Percentiles rank a stretch among this genome's conserved stretches.
Conservation (phyloP, 1,140 invertebrate genomes). For the Patella vulgata region DNA sequence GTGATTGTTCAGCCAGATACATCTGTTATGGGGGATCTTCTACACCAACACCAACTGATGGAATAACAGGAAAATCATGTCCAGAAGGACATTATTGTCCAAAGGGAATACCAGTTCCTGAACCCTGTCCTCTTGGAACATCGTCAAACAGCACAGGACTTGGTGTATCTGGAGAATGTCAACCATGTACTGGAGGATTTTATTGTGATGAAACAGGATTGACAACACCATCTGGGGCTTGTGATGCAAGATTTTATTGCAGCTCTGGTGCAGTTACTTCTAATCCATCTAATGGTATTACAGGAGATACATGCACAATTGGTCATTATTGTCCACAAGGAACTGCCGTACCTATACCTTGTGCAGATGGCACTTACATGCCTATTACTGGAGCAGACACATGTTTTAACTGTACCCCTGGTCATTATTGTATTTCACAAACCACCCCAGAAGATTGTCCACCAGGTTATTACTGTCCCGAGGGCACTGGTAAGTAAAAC, state of each 20-base stretch:
- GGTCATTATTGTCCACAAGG: slow-evolving; percentile 57
- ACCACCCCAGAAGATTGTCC: slow-evolving; percentile 52
- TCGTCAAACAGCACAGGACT: slow-evolving; percentile 59
- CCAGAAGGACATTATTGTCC: slow-evolving; percentile 57
- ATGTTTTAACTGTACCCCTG: slow-evolving; percentile 56
- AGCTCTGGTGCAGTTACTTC: slow-evolving; percentile 36
- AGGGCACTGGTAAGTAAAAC: slow-evolving; percentile 42
- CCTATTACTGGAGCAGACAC: slow-evolving; percentile 49
- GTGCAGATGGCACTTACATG: slow-evolving; percentile 59
- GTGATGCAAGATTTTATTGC: slow-evolving; percentile 57
- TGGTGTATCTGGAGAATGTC: slow-evolving; percentile 41
- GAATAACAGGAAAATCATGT: slow-evolving; percentile 52
- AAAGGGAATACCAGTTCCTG: slow-evolving; percentile 45
- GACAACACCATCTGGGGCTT: slow-evolving; percentile 52
- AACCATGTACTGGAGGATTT: slow-evolving; percentile 51
- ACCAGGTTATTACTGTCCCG: slow-evolving; percentile 58
- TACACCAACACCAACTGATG: slow-evolving; percentile 54
- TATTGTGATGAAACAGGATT: slow-evolving; percentile 59
- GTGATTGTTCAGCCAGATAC: slow-evolving; percentile 52
- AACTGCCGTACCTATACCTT: slow-evolving; percentile 50
- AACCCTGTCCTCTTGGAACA: slow-evolving; percentile 55
- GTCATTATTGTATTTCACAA: slow-evolving; percentile 55
- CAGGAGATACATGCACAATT: slow-evolving; percentile 49
- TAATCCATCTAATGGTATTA: slow-evolving; percentile 46
- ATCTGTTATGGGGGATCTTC: slow-evolving; percentile 60